A percentile compares a stretch with the other conserved stretches of the same genome.
Conservation (phyloP, 2,113 vertebrate genomes). For the Salvelinus fontinalis region DNA sequence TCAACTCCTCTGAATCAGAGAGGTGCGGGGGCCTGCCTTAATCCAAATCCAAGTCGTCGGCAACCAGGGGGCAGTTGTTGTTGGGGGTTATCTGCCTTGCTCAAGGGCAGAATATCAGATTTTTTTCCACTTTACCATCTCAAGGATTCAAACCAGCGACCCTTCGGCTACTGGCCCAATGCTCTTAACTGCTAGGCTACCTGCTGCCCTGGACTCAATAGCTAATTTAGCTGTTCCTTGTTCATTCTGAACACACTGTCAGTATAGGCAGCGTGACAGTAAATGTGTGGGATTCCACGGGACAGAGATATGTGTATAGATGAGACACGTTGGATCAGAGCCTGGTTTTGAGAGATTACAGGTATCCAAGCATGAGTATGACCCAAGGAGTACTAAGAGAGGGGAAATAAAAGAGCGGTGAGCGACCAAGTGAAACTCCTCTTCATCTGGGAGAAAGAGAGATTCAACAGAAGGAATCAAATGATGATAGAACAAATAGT, state of each 20-base stretch:
- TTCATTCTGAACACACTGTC: neutral
- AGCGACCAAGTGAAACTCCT: no score
- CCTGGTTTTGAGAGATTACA: neutral
- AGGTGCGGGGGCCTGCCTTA: no score
- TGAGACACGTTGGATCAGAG: constrained; percentile 7
- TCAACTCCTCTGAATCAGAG: no score
- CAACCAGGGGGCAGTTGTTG: no score
- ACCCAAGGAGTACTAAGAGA: neutral
- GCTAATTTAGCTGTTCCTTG: neutral
- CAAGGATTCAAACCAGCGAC: no score
- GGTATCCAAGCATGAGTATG: neutral
- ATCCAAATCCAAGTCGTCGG: no score
- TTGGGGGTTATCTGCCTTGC: no score
- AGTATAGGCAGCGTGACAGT: neutral
- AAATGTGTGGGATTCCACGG: neutral
- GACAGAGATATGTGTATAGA: constrained; percentile 9
- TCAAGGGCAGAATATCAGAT: no score
- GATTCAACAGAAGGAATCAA: neutral
- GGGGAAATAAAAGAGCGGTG: neutral
- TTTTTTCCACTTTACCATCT: no score
- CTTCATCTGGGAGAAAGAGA: constrained; percentile 2
- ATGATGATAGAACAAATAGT: constrained; percentile 1
- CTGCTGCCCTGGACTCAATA: neutral
- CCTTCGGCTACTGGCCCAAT: no score
- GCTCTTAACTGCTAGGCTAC: no score